Base-by-base conservation (phyloP, 2,113 vertebrate species). In the Chaetura pelagica region DNA sequence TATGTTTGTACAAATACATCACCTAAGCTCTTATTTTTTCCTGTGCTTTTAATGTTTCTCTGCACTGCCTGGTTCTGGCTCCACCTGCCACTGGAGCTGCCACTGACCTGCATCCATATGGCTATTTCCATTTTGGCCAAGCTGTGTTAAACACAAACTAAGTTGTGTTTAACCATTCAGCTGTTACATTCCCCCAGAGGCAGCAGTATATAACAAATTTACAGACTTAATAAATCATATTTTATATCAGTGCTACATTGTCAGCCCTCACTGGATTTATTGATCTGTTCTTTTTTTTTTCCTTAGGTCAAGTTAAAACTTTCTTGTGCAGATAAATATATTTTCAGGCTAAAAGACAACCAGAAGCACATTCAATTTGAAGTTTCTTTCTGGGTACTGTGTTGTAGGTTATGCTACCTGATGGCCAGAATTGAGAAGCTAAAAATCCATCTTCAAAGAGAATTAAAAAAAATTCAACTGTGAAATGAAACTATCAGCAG, bases 391-490 rank as follows among this genome's bases (percentile, higher is more conserved):
- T 85, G 54, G 22, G 4, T 49, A 59, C 58, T 49, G 34, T 21
- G 26, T 84, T 87, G 34, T 57, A 80, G 73, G 73, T 92, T 92
- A 84, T 75, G 58, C 77, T 88, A 62, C 93, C 44, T 95, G 76
- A 68, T 90, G 76, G 94, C 34, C 59, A 96, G 97, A 96, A 94
- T 4, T 73, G 55, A 94, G 95, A 80, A 81, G 84, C 74, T 83
- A 95, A 97, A 97, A 95, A 92, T 91, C 72, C 69, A 86, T 87
- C 84, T 94, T 91, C 58, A 66, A 79, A 95, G 86, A 90, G 91
- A 92, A 97, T 96, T 96, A 88, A 89, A 95, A 95, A 94, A 96
- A 94, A 88, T 71, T 95, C 93, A 94, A 23, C 90, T 97, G 95
- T 95, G 95, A 97, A 97, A 97, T 96, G 68, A 87, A 96, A 95